These are phyloP conservation scores for Pegoplata infirma DNA, from an alignment of 2,888 invertebrate species.

Conservation along the genomic window DNA sequence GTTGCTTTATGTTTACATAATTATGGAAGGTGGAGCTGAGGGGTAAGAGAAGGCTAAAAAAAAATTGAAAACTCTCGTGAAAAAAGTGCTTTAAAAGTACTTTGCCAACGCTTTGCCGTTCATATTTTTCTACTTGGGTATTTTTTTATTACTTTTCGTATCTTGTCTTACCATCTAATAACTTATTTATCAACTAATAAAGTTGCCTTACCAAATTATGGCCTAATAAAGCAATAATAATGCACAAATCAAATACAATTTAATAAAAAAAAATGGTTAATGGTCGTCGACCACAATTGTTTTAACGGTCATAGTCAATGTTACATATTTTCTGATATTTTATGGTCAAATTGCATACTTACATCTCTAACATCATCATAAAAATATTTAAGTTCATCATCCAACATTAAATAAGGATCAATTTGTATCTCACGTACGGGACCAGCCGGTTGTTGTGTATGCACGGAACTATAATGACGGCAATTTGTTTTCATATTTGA, in stretches of 20 bases:
- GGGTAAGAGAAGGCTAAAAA: too few relatives aligned
- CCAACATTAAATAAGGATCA: conserved; percentile 91
- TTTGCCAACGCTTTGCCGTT: too few relatives aligned
- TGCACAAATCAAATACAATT: background rate
- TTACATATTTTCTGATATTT: background rate
- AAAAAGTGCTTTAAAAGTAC: too few relatives aligned
- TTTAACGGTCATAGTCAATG: conserved; percentile 35
- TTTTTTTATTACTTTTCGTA: too few relatives aligned
- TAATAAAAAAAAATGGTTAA: conserved; percentile 23
- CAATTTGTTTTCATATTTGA: conserved; percentile 62
- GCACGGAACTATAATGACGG: conserved; percentile 85
- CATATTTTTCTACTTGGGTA: too few relatives aligned
- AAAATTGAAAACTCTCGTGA: too few relatives aligned
- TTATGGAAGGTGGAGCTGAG: too few relatives aligned
- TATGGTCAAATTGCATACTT: conserved; percentile 70
- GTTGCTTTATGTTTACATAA: too few relatives aligned
- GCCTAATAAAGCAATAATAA: background rate
- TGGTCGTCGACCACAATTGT: background rate
- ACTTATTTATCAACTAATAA: too few relatives aligned
- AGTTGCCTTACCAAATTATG: too few relatives aligned
- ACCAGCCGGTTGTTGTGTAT: conserved; percentile 87
- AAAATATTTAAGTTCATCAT: conserved; percentile 91
- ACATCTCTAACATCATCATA: conserved; percentile 92
- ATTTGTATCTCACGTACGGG: conserved; percentile 89
- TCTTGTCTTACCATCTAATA: too few relatives aligned